These are phyloP conservation scores for Alces alces DNA, from an alignment of 2,113 vertebrate genomes.

Conservation along the genomic window DNA sequence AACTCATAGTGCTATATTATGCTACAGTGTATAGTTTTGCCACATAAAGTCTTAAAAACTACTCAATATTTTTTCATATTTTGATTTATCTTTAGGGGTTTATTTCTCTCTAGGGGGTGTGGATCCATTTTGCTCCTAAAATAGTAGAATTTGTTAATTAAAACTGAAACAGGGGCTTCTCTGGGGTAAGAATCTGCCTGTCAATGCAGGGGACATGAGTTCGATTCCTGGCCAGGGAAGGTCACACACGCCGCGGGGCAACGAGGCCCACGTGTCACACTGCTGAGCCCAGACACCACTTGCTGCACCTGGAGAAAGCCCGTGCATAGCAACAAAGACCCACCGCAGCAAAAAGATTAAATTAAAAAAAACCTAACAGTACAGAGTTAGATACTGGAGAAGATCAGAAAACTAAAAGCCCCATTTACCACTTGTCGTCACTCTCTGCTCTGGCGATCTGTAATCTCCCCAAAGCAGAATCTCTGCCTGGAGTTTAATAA, in stretches of 20 bases:
- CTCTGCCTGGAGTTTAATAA: not conserved
- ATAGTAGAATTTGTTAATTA: not conserved
- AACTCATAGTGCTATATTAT: not conserved
- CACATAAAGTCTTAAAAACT: not conserved
- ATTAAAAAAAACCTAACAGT: not conserved
- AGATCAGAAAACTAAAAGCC: not conserved
- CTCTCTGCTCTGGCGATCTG: not conserved
- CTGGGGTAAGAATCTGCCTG: not conserved
- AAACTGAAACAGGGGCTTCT: not conserved
- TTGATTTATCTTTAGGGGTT: not conserved
- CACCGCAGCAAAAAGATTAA: not conserved
- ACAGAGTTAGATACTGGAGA: not conserved
- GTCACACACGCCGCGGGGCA: accelerated
- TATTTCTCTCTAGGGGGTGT: not conserved
- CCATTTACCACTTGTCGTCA: not conserved
- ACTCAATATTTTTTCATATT: not conserved
- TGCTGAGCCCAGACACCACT: not conserved
- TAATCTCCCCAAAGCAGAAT: not conserved
- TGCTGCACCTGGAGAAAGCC: not conserved
- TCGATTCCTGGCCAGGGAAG: not conserved
- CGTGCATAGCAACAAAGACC: not conserved
- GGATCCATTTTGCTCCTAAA: not conserved
- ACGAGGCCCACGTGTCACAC: not conserved
- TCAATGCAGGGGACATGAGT: not conserved
- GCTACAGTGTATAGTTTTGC: not conserved